Base-by-base conservation (phyloP, 1,140 invertebrate genomes). In the Euura lappo region DNA sequence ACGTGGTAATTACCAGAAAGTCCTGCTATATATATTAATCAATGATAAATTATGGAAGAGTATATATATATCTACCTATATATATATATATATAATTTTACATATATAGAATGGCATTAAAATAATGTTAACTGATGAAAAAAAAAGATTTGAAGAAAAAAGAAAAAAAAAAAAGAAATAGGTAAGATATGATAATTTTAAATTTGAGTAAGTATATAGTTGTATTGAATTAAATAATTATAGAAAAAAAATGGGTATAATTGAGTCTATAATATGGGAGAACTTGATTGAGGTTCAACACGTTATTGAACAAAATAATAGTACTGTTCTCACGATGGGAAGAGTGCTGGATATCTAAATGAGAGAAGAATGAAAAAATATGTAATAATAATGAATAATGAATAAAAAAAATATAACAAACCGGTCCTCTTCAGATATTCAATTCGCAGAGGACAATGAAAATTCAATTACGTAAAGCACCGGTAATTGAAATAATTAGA, bases 311-410 rank as follows among this genome's bases (percentile, higher is more conserved):
- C 28, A 28, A 28, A 28, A 28, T 28, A 28, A 28, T 28, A 28
- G 28, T 28, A 28, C 28, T 28, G 28, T 28, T 28, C 28, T 60
- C 51, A 60, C 51, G 51, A 60, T 6, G 51, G 51, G 51, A 60
- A 60, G 51, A 60, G 51, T 60, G 51, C 51, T 60, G 51, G 51
- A 60, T 60, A 60, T 60, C 51, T 60, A 60, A n/a, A 28, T 28
- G 28, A 28, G 28, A 28, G 28, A 28, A 28, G 28, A 28, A 28
- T 28, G 28, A 28, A 28, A 28, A 28, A 28, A 28, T 28, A 28
- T 28, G 28, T 28, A 28, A 28, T 28, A 28, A 28, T 28, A 28
- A 28, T 28, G 28, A 28, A 28, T 28, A 28, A 28, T 28, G 28
- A 28, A 28, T 28, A 28, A 28, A 28, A 28, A 28, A 28, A 28